A percentile compares a stretch with the other conserved stretches of the same genome.
Conservation (phyloP, 1,140 invertebrate genomes). For the Eurosta solidaginis region DNA sequence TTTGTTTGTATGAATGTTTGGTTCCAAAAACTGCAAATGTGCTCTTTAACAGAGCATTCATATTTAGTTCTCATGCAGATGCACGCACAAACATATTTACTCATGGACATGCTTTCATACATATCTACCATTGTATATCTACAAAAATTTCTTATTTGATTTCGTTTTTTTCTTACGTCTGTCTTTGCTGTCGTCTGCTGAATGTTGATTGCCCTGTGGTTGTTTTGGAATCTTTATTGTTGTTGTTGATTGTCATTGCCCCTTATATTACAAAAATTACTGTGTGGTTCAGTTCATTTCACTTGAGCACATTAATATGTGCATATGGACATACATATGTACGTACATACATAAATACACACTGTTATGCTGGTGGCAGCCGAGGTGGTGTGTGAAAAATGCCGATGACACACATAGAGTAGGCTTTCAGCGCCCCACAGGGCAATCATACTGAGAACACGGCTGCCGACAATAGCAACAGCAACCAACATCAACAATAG, state of each 20-base stretch:
- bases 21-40: background rate
- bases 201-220: background rate
- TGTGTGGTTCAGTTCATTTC: slow-evolving; percentile 8
- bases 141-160: background rate
- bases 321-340: too few relatives aligned
- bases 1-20: too few relatives aligned
- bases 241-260: background rate
- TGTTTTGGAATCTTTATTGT: background rate
- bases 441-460: background rate
- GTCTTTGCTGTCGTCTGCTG: background rate
- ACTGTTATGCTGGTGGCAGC: background rate
- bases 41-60: background rate
- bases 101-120: too few relatives aligned
- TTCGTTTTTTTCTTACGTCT: slow-evolving; percentile 6
- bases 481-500: background rate
- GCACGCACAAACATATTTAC: background rate
- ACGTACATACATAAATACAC: too few relatives aligned
- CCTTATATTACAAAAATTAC: slow-evolving; percentile 23
- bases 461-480: slow-evolving; percentile 1
- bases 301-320: too few relatives aligned
- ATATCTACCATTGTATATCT: too few relatives aligned
- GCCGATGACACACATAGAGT: slow-evolving; percentile 26
- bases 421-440: background rate
- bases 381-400: slow-evolving; percentile 21
- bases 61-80: background rate